Base-by-base conservation (phyloP, 2,888 invertebrate genomes). In the Ptilodon capucinus region DNA sequence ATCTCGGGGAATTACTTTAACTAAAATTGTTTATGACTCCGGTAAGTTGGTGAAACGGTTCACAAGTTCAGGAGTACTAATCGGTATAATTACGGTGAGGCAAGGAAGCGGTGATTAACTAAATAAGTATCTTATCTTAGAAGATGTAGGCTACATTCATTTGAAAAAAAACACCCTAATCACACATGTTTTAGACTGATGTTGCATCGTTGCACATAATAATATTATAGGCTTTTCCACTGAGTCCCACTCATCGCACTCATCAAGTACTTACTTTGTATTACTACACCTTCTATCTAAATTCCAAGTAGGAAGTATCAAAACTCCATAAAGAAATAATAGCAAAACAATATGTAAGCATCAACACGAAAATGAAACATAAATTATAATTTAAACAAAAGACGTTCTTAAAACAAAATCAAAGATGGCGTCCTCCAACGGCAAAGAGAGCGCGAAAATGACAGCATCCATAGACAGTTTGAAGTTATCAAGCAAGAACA, bases 401-500 rank as follows among this genome's bases (percentile, higher is more conserved):
- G 2, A 3, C n/a, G 1, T 14, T 14, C 2, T 14, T 6, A 7
- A 32, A 32, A 19, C 18, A 45, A 50, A 60, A 68, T 48, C 13
- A 52, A 79, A 77, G 40, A 91, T 91, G 86, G 88, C 91, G 55
- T 87, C 89, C 0, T 81, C 87, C 7, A 91, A 85, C 69, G 88
- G 86, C 0, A 86, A 85, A 58, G 89, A 89, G 50, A 85, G 76
- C 66, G 70, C 80, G 1, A 89, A 87, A 80, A 82, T 87, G 71
- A 86, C 91, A 5, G 76, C 89, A 0, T 91, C 91, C 4, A 79
- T 85, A 48, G 91, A 91, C 74, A 91, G 91, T 64, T 71, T 91
- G 48, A 91, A 91, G 57, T 55, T 91, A 23, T 91, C 91, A 1
- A 90, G 88, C 48, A 91, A 91, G 50, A 84, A 86, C 40, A 81